phyloP scores from a whole-genome alignment of 2,113 vertebrate species.

The Halichoeres trimaculatus region DNA sequence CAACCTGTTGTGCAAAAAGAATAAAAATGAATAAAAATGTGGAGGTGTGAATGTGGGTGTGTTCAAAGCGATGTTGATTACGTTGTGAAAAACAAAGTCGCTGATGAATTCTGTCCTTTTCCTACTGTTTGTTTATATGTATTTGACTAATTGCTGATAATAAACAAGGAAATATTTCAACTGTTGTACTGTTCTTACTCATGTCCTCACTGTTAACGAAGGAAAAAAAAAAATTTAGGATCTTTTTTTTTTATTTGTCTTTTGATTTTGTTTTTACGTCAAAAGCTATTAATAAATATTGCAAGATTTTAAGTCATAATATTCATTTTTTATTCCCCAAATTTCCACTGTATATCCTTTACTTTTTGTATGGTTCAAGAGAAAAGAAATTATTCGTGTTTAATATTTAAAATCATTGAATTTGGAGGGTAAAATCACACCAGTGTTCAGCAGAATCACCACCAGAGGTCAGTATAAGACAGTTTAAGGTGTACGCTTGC shows the following conservation, averaged over 20 bases:
- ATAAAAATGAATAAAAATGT: slow-evolving; percentile 16
- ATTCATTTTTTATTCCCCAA: too few species aligned
- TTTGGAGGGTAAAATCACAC: too few species aligned
- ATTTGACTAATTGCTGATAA: slow-evolving; percentile 92
- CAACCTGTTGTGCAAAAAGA: slow-evolving; percentile 83
- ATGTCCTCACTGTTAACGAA: too few species aligned
- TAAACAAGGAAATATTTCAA: slow-evolving; percentile 83
- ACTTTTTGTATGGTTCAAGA: too few species aligned
- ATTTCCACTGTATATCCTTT: too few species aligned
- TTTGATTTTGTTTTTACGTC: too few species aligned
- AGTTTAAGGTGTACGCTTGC: neutral
- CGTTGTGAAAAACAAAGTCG: slow-evolving; percentile 75
- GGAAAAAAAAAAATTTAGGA: too few species aligned
- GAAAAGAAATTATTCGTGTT: too few species aligned
- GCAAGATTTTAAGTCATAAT: too few species aligned
- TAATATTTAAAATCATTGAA: too few species aligned
- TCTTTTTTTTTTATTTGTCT: too few species aligned
- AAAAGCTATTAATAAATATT: too few species aligned
- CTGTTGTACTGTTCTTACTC: neutral
- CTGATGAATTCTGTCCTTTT: slow-evolving; percentile 77
- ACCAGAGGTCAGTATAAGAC: slow-evolving; percentile 72
- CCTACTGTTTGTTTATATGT: slow-evolving; percentile 93
- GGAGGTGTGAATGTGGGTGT: slow-evolving; percentile 60
- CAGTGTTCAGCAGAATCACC: slow-evolving; percentile 15
- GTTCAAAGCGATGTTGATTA: slow-evolving; percentile 75